phyloP scores from a whole-genome alignment of 2,888 invertebrate genomes.

The Ormyrus labotus region DNA sequence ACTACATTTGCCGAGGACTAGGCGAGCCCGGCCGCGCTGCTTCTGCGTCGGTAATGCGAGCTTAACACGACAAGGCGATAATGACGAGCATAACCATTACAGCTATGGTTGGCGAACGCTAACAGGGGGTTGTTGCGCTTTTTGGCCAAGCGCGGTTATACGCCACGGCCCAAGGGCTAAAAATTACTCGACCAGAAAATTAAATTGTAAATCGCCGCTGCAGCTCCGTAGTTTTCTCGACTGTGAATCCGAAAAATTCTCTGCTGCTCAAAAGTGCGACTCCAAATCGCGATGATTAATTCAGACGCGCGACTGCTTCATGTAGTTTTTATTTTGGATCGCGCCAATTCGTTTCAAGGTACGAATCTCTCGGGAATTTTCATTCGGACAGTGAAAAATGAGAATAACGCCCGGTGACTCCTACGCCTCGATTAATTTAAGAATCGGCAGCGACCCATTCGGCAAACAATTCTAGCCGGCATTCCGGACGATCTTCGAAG shows the following conservation, averaged over 20 bases:
- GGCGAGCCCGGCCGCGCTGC: constrained; percentile 13
- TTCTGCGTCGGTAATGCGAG: constrained; percentile 59
- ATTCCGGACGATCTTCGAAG: constrained; percentile 51
- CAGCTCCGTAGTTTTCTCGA: background rate
- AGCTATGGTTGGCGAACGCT: constrained; percentile 67
- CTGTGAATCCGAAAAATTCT: no score
- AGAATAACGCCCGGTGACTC: constrained; percentile 27
- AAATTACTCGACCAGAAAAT: constrained; percentile 70
- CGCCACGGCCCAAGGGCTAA: constrained; percentile 62
- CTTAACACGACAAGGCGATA: constrained; percentile 70
- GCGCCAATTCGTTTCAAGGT: background rate
- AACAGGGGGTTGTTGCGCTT: constrained; percentile 61
- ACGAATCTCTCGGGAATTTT: background rate
- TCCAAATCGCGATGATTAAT: constrained; percentile 9
- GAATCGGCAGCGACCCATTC: constrained; percentile 59
- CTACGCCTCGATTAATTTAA: constrained; percentile 65
- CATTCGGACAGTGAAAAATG: constrained; percentile 19
- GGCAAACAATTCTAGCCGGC: constrained; percentile 39
- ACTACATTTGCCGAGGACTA: constrained; percentile 15
- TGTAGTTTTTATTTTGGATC: background rate
- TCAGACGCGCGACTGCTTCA: no score
- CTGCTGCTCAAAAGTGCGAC: no score
- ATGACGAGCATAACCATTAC: constrained; percentile 71
- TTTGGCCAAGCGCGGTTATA: constrained; percentile 60
- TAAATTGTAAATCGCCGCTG: constrained; percentile 67